phyloP scores from a whole-genome alignment of 2,113 vertebrate species.

The Lanius ludovicianus region DNA sequence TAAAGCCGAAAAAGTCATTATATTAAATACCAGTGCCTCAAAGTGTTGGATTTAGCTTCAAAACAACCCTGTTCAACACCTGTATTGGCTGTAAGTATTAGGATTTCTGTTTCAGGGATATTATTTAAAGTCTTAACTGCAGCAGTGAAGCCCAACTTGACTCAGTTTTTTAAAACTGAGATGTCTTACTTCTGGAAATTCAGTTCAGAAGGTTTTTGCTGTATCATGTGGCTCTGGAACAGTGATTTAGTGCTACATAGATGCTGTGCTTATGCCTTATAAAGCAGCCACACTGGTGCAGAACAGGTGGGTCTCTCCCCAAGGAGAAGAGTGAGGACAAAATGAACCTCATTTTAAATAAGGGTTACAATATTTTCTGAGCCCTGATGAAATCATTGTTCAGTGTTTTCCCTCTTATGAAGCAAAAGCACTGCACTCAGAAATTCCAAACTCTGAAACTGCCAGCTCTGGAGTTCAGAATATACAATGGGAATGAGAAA shows the following conservation, averaged over 20 bases:
- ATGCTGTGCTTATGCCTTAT: background rate
- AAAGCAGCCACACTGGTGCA: background rate
- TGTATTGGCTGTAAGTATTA: background rate
- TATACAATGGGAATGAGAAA: conserved; percentile 35
- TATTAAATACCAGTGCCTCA: background rate
- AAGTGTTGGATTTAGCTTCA: background rate
- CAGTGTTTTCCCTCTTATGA: background rate
- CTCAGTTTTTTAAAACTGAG: background rate
- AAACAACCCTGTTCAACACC: background rate
- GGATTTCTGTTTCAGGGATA: background rate
- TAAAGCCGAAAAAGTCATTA: background rate
- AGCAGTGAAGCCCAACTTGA: background rate
- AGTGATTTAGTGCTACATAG: background rate
- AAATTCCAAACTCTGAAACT: conserved; percentile 3
- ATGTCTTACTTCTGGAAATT: background rate
- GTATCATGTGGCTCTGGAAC: background rate
- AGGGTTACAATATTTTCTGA: conserved; percentile 14
- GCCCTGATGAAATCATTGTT: background rate
- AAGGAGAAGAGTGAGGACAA: background rate
- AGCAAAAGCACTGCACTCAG: background rate
- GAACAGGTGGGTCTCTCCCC: background rate
- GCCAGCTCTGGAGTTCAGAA: conserved; percentile 23
- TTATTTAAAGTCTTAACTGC: background rate
- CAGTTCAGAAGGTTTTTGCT: background rate
- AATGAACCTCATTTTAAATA: background rate